Evolutionary conservation across 2,888 invertebrate genomes (phyloP).

Genomic region (Pyrocoelia pectoralis): DNA sequence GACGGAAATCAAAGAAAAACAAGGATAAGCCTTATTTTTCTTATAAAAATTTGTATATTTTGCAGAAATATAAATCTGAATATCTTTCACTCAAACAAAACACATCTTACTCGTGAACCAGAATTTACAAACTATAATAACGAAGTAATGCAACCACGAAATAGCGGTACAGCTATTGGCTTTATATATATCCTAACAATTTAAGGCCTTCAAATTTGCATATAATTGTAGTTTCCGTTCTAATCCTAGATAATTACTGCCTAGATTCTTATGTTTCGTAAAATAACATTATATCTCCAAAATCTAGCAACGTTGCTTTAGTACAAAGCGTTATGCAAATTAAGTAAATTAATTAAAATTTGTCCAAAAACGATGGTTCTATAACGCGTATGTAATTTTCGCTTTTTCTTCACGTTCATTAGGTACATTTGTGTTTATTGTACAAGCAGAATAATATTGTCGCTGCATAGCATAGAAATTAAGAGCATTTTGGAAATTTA

Average conservation of each 20-base stretch:
- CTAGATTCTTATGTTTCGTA: background rate
- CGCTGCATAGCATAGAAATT: too few relatives aligned
- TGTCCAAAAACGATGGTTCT: background rate
- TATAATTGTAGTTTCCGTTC: slow-evolving; percentile 7
- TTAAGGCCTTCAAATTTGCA: slow-evolving; percentile 9
- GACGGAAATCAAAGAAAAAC: too few relatives aligned
- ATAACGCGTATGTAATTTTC: too few relatives aligned
- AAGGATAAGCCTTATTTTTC: too few relatives aligned
- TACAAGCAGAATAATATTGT: too few relatives aligned
- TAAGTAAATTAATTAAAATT: background rate
- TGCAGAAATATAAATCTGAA: too few relatives aligned
- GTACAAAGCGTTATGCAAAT: background rate
- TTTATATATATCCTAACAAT: background rate
- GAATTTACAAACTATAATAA: slow-evolving; percentile 15
- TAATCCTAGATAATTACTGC: background rate
- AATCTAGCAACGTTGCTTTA: background rate
- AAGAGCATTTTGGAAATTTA: too few relatives aligned
- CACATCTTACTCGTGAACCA: too few relatives aligned
- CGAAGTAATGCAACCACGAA: slow-evolving; percentile 25
- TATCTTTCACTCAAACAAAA: too few relatives aligned
- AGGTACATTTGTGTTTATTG: too few relatives aligned
- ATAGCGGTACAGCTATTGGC: background rate
- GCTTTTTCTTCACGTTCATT: too few relatives aligned
- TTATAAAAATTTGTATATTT: too few relatives aligned
- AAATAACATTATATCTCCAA: background rate